Base-by-base conservation (phyloP, 2,113 vertebrate genomes). In the Colinus virginianus region DNA sequence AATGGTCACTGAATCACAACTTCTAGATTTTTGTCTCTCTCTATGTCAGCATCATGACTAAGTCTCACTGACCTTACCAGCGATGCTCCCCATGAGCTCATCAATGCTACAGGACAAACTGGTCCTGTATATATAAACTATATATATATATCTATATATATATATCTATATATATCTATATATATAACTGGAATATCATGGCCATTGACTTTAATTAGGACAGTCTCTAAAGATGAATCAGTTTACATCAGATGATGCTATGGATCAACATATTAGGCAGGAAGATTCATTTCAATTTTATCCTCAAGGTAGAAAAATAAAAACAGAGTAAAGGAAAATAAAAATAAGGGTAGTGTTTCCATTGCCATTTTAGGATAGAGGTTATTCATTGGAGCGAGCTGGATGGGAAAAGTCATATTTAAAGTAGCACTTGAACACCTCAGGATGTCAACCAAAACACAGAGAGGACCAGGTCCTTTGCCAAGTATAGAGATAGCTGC, bases 401-500 rank as follows among this genome's bases (percentile, higher is more conserved):
- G 14, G 13, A 55, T 80, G 17, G 17, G 8, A 87, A 53, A 32
- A 3, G 5, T 74, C 26, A 53, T 6, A 87, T 26, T 17, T 43
- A 40, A 84, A 62, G 28, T 0, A 66, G 4, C 28, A 62, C 6
- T 36, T 66, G 8, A 2, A 0, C 5, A 59, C 3, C 13, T 67
- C 71, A 75, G 56, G 68, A 66, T 59, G 84, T n/a, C 62, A 78
- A 3, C 1, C 19, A 63, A 42, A 70, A 18, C 13, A 58, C 15
- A 11, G 3, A 23, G 36, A 87, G 11, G 20, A 51, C 7, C 45
- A 67, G 6, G 7, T 59, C 21, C 20, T 25, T 87, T 4, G 0
- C 1, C 6, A 22, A 63, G 17, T 71, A 66, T 43, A 53, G 8
- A 6, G 10, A 48, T 22, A 7, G 6, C 19, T 51, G 1, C 4